Evolutionary conservation across 2,888 invertebrate species (phyloP), one percentile per base, ranked within the genome.

Genomic region (Iphiclides podalirius): DNA sequence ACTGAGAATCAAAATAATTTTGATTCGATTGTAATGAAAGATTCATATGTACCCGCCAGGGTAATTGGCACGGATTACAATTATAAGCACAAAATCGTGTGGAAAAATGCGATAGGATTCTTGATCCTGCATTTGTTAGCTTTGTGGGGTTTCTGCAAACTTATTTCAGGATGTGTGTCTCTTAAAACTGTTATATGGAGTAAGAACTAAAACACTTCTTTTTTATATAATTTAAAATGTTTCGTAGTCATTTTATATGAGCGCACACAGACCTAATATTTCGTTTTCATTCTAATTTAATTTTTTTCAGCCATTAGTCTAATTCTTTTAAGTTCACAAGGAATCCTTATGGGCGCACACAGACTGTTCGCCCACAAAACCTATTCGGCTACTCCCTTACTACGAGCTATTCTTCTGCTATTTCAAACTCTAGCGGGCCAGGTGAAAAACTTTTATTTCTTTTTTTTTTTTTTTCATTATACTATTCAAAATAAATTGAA

Each of bases 271-370:
- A n/a, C n/a, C n/a, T n/a, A n/a, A n/a, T n/a, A n/a, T n/a, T n/a
- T n/a, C n/a, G n/a, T n/a, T n/a, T n/a, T n/a, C n/a, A n/a, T n/a
- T n/a, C n/a, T n/a, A n/a, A n/a, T n/a, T n/a, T n/a, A n/a, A n/a
- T n/a, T n/a, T 4, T 40, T 39, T 50, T 40, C 62, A 78, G 81
- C 61, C 44, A 8, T 63, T 0, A 33, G 70, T 6, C 13, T 79
- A 4, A 57, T 61, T 3, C 53, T 72, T 9, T 54, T 68, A 0
- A 70, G 80, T 17, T 77, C 89, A 4, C 83, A 90, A 70, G 95
- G 95, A 8, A 90, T 95, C 0, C 95, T 95, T 2, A 92, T 95
- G 42, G 96, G 96, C 9, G 94, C 95, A 0, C 96, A 96, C 70
- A 84, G 96, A 53, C 80, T 94, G 1, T 96, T 92, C 87, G 90